Evolutionary conservation across 2,113 vertebrate species (phyloP).

Genomic region (Melanostigma gelatinosum): DNA sequence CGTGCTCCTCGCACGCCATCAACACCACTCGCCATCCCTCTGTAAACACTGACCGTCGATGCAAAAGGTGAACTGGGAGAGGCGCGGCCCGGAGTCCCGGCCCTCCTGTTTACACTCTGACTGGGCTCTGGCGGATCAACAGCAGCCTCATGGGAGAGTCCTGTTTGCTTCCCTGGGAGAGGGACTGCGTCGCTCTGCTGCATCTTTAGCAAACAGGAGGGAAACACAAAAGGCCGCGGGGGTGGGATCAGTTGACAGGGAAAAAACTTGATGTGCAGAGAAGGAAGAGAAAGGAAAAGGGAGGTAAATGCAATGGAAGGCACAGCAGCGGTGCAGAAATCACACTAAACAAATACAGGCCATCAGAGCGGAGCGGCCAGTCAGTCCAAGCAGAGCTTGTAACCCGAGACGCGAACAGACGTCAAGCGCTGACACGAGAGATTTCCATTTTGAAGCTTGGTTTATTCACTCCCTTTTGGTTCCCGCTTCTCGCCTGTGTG

Average conservation of each 20-base stretch:
- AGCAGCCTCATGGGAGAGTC: constrained; percentile 54
- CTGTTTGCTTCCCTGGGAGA: constrained; percentile 72
- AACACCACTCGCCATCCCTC: not conserved
- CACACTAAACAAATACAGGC: constrained; percentile 46
- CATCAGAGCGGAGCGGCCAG: constrained; percentile 5
- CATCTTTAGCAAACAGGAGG: constrained; percentile 57
- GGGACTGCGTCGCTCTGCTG: constrained; percentile 42
- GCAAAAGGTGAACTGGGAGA: constrained; percentile 63
- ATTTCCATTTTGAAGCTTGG: constrained; percentile 51
- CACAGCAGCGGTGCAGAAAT: not conserved
- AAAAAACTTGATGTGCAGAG: not conserved
- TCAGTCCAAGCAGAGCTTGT: constrained; percentile 51
- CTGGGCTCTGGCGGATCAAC: constrained; percentile 55
- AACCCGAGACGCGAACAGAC: constrained; percentile 70
- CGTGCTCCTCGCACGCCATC: constrained; percentile 33
- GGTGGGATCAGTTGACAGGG: not conserved
- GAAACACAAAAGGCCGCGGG: not conserved
- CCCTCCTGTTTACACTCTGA: constrained; percentile 77
- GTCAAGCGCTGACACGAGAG: constrained; percentile 68
- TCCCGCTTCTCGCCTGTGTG: not conserved
- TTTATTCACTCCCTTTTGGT: constrained; percentile 38
- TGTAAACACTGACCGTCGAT: constrained; percentile 57
- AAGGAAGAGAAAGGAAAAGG: not conserved
- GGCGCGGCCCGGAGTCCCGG: constrained; percentile 65
- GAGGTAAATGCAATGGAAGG: not conserved